Conservation (phyloP, 2,888 invertebrate genomes). For the Hoplodrina blanda region DNA sequence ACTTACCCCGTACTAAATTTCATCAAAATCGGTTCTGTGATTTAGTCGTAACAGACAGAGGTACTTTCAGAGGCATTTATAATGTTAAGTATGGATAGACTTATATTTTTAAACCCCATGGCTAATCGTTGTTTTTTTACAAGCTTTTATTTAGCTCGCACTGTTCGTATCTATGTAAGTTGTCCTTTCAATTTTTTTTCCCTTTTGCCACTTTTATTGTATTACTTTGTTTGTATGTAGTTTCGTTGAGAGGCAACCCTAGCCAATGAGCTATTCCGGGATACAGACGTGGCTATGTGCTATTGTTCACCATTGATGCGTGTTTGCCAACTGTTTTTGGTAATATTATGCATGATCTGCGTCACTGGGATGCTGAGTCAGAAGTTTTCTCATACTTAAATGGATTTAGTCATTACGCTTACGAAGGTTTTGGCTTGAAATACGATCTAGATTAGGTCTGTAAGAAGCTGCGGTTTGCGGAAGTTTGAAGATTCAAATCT, state of each 20-base stretch:
- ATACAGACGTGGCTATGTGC: constrained; percentile 8
- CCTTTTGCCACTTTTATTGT: no score
- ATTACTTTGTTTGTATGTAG: no score
- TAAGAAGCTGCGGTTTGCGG: neutral
- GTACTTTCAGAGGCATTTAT: no score
- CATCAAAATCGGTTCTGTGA: no score
- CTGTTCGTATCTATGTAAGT: no score
- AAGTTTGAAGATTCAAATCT: neutral
- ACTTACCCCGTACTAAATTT: no score
- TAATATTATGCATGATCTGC: constrained; percentile 26
- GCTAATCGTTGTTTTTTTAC: no score
- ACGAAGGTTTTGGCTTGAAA: neutral
- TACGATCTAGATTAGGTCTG: constrained; percentile 2
- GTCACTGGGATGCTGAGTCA: constrained; percentile 36
- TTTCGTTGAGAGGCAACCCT: constrained; percentile 8
- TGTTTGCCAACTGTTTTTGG: constrained; percentile 36
- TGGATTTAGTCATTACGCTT: constrained; percentile 8
- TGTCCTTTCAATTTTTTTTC: no score
- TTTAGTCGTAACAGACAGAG: no score
- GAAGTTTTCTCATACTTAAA: constrained; percentile 12
- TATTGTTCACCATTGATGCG: constrained; percentile 31
- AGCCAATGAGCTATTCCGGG: constrained; percentile 20
- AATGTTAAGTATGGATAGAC: no score
- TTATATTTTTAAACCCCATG: no score
- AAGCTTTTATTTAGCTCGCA: no score